Evolutionary conservation across 2,888 invertebrate genomes (phyloP), one percentile per base, ranked within the genome.

Genomic region (Cerceris ruficornis): DNA sequence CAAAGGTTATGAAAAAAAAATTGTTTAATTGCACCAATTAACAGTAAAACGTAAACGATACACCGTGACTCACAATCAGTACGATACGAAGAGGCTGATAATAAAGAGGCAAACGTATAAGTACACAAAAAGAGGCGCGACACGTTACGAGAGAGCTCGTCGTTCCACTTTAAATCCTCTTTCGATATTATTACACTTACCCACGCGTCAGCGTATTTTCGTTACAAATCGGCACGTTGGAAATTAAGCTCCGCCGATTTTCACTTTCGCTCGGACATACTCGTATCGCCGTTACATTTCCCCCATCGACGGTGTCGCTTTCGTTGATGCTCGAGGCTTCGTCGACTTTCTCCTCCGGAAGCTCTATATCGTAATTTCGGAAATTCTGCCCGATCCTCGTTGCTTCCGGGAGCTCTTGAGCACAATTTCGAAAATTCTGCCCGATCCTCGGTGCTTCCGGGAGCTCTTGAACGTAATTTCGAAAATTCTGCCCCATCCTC

Each of bases 281-380:
- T n/a, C 59, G 83, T 62, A 86, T 86, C n/a, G 81, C 87, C 2
- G 86, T 86, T 9, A 86, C 59, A 39, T 86, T 83, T 7, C 59
- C 62, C n/a, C 15, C 17, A 8, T 81, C 77, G 52, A 59, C 52
- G 14, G 82, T 71, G 15, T 79, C 67, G 46, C 74, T 77, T 15
- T 82, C 87, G 28, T 72, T 75, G 14, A 69, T 65, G 41, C 74
- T 75, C 8, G 74, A 69, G 0, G 75, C 81, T 54, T 86, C 86
- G 43, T 86, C 72, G 17, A 67, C 43, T 58, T 74, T 75, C 49
- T 76, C 68, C 6, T 72, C 66, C 13, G 9, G 57, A 9, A 80
- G 39, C 46, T 9, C 62, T 15, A 52, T 42, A 28, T 62, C 17
- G 6, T 13, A 7, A 4, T 28, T 28, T 28, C 28, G 28, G 4